These are phyloP conservation scores for Ivindomyrus marchei DNA, from an alignment of 2,113 vertebrate species.

Conservation along the genomic window DNA sequence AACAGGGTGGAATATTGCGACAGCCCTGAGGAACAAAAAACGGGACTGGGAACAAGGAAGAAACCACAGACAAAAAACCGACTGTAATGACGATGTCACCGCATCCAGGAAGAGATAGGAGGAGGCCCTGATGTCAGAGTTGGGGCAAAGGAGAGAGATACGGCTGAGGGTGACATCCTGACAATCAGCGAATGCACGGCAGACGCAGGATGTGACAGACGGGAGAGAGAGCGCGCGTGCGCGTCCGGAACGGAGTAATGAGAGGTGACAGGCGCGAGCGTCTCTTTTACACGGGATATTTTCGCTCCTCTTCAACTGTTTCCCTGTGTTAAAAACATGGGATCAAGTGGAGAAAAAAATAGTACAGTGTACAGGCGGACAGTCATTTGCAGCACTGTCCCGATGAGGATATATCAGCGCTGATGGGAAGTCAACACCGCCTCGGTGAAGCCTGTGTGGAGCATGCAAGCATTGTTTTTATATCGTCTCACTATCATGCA, in stretches of 20 bases:
- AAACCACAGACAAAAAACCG: neutral
- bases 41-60: neutral
- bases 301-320: neutral
- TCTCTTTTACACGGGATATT: neutral
- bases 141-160: neutral
- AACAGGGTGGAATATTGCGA: neutral
- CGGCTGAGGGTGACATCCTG: conserved; percentile 5
- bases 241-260: neutral
- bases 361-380: neutral
- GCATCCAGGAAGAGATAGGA: conserved; percentile 10
- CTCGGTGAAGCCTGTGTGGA: neutral
- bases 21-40: neutral
- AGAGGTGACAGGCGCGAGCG: neutral
- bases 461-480: neutral
- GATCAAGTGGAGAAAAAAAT: neutral
- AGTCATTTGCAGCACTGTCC: neutral
- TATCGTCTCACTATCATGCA: neutral
- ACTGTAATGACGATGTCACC: conserved; percentile 10
- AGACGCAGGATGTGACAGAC: neutral
- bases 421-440: neutral
- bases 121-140: conserved; percentile 10
- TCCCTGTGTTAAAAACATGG: neutral
- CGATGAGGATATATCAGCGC: neutral
- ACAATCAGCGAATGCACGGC: conserved; percentile 1
- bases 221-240: neutral